Evolutionary conservation across 2,888 invertebrate species (phyloP).

Genomic region (Diarsia brunnea): DNA sequence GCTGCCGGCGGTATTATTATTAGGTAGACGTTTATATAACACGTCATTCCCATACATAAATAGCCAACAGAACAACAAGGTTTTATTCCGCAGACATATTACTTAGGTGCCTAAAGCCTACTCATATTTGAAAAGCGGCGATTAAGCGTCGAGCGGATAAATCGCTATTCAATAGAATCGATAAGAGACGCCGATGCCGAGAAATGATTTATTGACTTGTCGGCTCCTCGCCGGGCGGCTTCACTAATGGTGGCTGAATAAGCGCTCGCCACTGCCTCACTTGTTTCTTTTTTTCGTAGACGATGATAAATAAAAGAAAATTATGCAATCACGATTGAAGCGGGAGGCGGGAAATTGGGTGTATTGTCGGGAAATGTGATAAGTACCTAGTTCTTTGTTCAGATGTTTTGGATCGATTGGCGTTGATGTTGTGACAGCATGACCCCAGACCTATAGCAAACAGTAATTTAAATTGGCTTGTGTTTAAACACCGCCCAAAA

Average conservation of each 20-base stretch:
- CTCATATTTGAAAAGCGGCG: constrained; percentile 79
- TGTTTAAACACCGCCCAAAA: too few relatives aligned
- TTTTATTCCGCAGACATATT: constrained; percentile 73
- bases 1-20: not conserved
- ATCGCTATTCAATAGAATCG: constrained; percentile 86
- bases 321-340: constrained; percentile 73
- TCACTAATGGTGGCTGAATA: constrained; percentile 76
- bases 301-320: constrained; percentile 74
- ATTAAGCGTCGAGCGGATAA: constrained; percentile 78
- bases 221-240: constrained; percentile 72
- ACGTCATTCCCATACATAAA: not conserved
- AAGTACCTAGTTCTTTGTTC: constrained; percentile 43
- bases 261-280: constrained; percentile 71
- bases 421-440: not conserved
- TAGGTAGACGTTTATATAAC: constrained; percentile 5
- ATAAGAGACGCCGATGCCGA: constrained; percentile 83
- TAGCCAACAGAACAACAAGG: constrained; percentile 50
- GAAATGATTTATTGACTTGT: constrained; percentile 88
- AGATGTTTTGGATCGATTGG: constrained; percentile 9
- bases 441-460: not conserved
- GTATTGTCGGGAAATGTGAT: constrained; percentile 63
- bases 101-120: constrained; percentile 73
- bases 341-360: constrained; percentile 64
- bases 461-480: not conserved
- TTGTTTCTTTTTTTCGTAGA: constrained; percentile 74